Percentiles rank a stretch among this genome's conserved stretches.
Evolutionary conservation across 2,797 vertebrate genomes (phyloP).

Genomic region (Aldrovandia affinis): DNA sequence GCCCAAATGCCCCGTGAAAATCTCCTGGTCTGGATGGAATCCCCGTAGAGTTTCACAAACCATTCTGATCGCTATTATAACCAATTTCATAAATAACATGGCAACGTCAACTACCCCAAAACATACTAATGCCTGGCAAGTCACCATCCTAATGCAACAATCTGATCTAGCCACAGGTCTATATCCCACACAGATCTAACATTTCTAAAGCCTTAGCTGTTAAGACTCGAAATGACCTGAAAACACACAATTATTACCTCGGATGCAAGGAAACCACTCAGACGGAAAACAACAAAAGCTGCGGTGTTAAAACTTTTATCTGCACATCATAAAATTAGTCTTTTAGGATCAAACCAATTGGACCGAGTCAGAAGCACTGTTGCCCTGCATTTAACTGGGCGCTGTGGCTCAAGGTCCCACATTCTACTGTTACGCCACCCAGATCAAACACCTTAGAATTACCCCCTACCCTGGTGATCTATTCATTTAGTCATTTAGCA

Average conservation of each 20-base stretch:
- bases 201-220: not conserved
- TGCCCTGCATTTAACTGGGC: not conserved
- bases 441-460: too few species aligned
- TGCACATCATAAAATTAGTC: too few species aligned
- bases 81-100: not conserved
- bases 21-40: too few species aligned
- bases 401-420: not conserved
- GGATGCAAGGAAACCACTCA: not conserved
- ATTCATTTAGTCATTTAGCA: too few species aligned
- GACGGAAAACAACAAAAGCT: slow-evolving; percentile 8
- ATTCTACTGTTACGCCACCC: not conserved
- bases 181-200: not conserved
- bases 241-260: too few species aligned
- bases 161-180: not conserved
- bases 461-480: not conserved
- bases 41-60: not conserved
- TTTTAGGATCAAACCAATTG: not conserved
- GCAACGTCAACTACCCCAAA: not conserved
- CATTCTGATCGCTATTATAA: not conserved
- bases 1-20: too few species aligned
- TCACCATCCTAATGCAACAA: not conserved
- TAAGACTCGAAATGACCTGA: too few species aligned
- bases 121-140: not conserved
- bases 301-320: not conserved
- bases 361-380: not conserved